Conservation (phyloP, 2,113 vertebrate species). For the Strigops habroptila region DNA sequence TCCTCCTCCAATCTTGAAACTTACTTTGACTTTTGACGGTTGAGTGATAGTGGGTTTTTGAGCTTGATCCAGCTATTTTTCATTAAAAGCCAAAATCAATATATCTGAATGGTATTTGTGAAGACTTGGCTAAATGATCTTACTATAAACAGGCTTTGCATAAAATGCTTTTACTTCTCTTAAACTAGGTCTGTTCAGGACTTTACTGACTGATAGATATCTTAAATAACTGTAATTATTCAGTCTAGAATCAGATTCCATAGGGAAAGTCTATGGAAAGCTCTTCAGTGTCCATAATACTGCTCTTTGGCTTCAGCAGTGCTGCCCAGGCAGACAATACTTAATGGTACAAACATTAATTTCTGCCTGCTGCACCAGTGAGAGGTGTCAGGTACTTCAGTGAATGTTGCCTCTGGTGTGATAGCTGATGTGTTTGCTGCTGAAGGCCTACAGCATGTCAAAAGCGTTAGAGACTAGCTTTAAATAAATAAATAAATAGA, state of each 20-base stretch:
- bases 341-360: neutral
- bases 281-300: neutral
- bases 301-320: neutral
- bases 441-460: neutral
- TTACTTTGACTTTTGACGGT: neutral
- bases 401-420: neutral
- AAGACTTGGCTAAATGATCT: neutral
- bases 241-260: neutral
- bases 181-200: neutral
- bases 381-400: neutral
- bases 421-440: neutral
- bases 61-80: neutral
- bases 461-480: neutral
- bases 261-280: neutral
- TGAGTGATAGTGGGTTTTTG: neutral
- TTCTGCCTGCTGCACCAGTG: neutral
- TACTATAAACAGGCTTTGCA: neutral
- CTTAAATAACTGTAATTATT: neutral
- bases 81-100: neutral
- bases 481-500: neutral
- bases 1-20: neutral
- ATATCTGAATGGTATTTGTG: rapidly evolving
- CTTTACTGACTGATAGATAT: neutral
- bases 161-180: neutral
- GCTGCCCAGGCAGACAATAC: neutral